phyloP scores from a whole-genome alignment of 92 coral and sea anemone genomes.

The Umimayanthus chanpuru region DNA sequence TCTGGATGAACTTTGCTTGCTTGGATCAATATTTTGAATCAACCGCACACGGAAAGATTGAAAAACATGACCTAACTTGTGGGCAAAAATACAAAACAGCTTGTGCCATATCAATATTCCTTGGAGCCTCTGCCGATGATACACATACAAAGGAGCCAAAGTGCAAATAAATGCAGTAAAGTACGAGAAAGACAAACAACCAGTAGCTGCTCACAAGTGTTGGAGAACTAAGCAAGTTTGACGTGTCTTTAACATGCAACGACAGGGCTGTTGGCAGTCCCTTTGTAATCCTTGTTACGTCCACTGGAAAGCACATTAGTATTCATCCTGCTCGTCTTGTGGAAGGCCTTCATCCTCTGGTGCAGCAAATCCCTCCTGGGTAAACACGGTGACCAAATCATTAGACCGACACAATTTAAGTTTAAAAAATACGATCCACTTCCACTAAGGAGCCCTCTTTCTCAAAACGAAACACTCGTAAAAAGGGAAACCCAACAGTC shows the following conservation, averaged over 20 bases:
- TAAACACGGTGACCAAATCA: not conserved
- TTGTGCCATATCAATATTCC: not conserved
- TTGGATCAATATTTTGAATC: too few species aligned
- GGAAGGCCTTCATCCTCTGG: slow-evolving; percentile 75
- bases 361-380: slow-evolving; percentile 90
- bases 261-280: not conserved
- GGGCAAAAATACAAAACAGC: not conserved
- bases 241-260: not conserved
- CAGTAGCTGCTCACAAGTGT: not conserved
- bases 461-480: too few species aligned
- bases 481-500: too few species aligned
- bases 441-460: too few species aligned
- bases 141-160: not conserved
- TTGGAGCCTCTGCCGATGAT: not conserved
- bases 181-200: not conserved
- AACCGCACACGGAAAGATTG: not conserved
- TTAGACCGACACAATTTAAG: not conserved
- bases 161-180: not conserved
- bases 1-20: too few species aligned
- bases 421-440: too few species aligned
- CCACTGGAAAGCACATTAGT: slow-evolving; percentile 33
- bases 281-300: not conserved
- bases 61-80: not conserved
- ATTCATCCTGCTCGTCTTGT: slow-evolving; percentile 88
- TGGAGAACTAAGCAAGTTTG: not conserved